Base-by-base conservation (phyloP, 2,888 invertebrate genomes). In the Mesorhabditis spiculigera region DNA sequence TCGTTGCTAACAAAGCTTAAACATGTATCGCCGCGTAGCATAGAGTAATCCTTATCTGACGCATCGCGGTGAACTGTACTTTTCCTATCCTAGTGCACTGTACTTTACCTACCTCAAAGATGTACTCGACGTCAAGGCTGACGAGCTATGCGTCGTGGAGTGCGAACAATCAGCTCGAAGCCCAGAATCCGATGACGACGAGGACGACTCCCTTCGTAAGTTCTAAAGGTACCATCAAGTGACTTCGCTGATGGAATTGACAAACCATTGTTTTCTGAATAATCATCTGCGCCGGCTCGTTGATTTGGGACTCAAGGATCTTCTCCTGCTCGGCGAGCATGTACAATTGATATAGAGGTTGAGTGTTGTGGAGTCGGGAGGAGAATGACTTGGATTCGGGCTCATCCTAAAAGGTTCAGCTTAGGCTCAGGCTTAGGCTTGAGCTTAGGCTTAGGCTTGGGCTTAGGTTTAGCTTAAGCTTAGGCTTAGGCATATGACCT, bases 151-250 rank as follows among this genome's bases (percentile, higher is more conserved):
- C n/a, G 58, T 50, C 10, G 58, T 73, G 4, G 77, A 76, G 61
- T 70, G 68, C 3, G 75, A 75, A 62, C 77, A 77, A 44, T 78
- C 78, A 0, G 77, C 78, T 5, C 82, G 81, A 45, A 82, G 63
- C 4, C 82, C 82, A 4, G 79, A 79, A 68, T 82, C 82, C 4
- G 82, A 81, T 5, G 81, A 81, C 4, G 78, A 77, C 13, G 82
- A 81, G 3, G 82, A 82, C 5, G 70, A 72, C 45, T 78, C 75
- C 4, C 63, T 13, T 10, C 58, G 1, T 10, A 50, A 3, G n/a
- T 10, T 50, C 58, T 50, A 50, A n/a, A 50, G n/a, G n/a, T 13
- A 50, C 3, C 58, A 50, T 50, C n/a, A 13, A 13, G 58, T 28
- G 28, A 28, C 28, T 28, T 28, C 28, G 28, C 28, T 28, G 28